These are phyloP conservation scores for Erythrocercus mccallii DNA, from an alignment of 2,113 vertebrate genomes.

Conservation along the genomic window DNA sequence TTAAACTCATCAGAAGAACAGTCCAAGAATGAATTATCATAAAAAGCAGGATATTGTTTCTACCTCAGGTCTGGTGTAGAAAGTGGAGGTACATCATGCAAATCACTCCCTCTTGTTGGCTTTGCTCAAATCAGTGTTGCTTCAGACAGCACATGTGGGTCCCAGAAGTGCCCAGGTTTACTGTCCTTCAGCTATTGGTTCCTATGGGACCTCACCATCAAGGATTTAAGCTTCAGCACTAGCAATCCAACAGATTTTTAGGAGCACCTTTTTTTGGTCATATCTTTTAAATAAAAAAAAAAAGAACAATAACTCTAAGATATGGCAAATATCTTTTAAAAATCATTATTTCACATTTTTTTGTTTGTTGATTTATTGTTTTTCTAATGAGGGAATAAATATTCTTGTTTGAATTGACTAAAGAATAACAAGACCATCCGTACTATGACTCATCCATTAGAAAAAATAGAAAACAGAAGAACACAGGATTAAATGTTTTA, in stretches of 20 bases:
- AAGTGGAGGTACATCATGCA: not conserved
- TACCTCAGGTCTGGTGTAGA: fast-evolving
- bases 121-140: not conserved
- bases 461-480: constrained; percentile 8
- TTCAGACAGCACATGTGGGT: not conserved
- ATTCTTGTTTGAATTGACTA: constrained; percentile 18
- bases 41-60: not conserved
- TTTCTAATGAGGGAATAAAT: constrained; percentile 10
- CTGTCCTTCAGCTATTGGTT: not conserved
- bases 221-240: not conserved
- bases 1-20: not conserved
- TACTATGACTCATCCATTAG: constrained; percentile 19
- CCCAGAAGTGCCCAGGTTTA: not conserved
- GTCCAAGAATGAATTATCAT: not conserved
- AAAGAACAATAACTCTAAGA: not conserved
- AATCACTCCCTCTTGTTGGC: not conserved
- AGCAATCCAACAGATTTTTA: not conserved
- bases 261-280: fast-evolving
- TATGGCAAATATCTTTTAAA: not conserved
- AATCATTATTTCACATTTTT: not conserved
- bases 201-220: not conserved
- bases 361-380: not conserved
- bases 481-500: not conserved
- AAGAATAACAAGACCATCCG: not conserved
- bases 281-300: not conserved